Evolutionary conservation across 1,140 invertebrate genomes (phyloP).

Genomic region (Teleogryllus occipitalis): DNA sequence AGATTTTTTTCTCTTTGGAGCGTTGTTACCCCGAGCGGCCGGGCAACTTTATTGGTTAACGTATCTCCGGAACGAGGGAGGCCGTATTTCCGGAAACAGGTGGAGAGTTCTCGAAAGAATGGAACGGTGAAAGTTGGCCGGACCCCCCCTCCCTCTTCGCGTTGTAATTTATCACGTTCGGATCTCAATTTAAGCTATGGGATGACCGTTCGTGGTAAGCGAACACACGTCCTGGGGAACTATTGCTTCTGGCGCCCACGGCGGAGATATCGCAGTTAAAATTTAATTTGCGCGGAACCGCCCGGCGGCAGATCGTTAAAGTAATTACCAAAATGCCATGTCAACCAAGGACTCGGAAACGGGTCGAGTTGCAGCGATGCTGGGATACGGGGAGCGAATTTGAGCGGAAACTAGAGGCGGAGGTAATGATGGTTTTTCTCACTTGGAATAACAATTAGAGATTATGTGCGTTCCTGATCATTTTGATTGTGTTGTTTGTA

Average conservation of each 20-base stretch:
- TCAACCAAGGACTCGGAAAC: not conserved
- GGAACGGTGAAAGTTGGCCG: not conserved
- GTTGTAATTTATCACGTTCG: not conserved
- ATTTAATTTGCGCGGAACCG: not conserved
- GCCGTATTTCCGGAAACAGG: not conserved
- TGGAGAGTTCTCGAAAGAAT: not conserved
- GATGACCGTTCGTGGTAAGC: not conserved
- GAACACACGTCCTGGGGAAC: not conserved
- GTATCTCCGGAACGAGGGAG: not conserved
- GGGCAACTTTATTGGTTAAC: no score
- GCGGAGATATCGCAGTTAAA: not conserved
- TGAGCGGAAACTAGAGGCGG: no score
- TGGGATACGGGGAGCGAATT: no score
- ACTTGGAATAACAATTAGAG: no score
- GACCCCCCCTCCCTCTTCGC: no score
- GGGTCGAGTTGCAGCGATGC: no score
- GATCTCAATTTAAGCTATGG: not conserved
- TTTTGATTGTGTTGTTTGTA: no score
- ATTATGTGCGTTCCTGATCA: no score
- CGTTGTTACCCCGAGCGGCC: no score
- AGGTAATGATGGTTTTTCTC: no score
- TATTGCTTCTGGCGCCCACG: not conserved
- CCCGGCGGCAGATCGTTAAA: not conserved
- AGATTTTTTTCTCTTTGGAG: no score
- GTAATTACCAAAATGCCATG: not conserved